Percentiles rank a stretch among this genome's conserved stretches.
These are phyloP conservation scores for Ctenopoma kingsleyae DNA, from an alignment of 2,797 vertebrate genomes.

Conservation along the genomic window DNA sequence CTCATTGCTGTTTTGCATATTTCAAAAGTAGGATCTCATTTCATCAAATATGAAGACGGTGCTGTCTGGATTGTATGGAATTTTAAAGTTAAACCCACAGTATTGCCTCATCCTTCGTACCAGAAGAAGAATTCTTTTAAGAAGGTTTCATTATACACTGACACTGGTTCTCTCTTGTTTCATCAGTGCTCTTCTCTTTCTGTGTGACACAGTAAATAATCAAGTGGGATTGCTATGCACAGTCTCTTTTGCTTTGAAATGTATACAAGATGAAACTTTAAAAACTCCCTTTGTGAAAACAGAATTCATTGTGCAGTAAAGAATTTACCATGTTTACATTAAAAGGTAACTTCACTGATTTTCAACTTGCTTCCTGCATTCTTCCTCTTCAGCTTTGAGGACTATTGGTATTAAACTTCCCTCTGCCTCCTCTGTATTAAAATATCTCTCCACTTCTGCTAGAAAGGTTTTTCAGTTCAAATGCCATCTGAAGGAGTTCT, in stretches of 20 bases:
- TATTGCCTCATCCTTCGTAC: conserved; percentile 28
- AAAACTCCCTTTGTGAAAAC: conserved; percentile 9
- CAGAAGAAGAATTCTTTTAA: conserved; percentile 22
- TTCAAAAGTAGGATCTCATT: conserved; percentile 43
- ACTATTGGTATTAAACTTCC: no score
- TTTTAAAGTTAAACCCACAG: conserved; percentile 26
- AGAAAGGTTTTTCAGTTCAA: no score
- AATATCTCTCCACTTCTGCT: no score
- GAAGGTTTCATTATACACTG: conserved; percentile 22
- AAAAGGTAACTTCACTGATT: no score
- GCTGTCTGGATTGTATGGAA: conserved; percentile 26
- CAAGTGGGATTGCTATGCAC: conserved; percentile 9
- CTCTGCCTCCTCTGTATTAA: no score
- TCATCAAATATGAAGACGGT: conserved; percentile 41
- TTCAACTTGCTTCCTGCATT: no score
- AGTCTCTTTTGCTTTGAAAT: conserved; percentile 3
- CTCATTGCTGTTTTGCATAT: conserved; percentile 16
- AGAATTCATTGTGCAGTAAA: conserved; percentile 17
- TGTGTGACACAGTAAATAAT: conserved; percentile 28
- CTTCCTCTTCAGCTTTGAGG: no score
- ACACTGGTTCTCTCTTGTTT: conserved; percentile 37
- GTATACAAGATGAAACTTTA: conserved; percentile 5
- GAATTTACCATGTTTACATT: background rate
- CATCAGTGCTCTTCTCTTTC: conserved; percentile 39
- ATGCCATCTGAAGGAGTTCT: no score